Percentiles rank a stretch among this genome's conserved stretches.
phyloP scores from a whole-genome alignment of 2,888 invertebrate species.

The Lasius fuliginosus region DNA sequence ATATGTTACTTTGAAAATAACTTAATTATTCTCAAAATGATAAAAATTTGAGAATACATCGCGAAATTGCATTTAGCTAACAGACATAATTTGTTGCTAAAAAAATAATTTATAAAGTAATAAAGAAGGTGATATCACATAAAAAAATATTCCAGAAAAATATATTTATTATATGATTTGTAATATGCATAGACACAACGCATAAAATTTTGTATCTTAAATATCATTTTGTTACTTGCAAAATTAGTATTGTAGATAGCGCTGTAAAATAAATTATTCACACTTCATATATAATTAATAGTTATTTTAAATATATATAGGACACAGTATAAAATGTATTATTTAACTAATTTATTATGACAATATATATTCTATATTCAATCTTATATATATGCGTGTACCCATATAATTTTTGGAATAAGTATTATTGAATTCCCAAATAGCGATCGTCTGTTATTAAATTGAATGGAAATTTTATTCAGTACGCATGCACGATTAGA shows the following conservation, averaged over 20 bases:
- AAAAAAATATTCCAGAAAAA: background rate
- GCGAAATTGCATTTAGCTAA: background rate
- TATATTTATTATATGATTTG: slow-evolving; percentile 34
- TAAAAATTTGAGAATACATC: background rate
- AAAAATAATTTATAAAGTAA: background rate
- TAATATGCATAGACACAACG: background rate
- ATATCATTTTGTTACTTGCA: slow-evolving; percentile 25
- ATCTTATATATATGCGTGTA: background rate
- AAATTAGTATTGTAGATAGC: slow-evolving; percentile 36
- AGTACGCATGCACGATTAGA: background rate
- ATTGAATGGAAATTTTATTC: background rate
- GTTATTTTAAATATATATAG: background rate
- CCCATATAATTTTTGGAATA: background rate
- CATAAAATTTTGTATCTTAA: background rate
- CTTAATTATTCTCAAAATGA: background rate
- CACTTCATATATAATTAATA: background rate
- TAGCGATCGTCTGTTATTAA: background rate
- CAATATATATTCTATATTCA: slow-evolving; percentile 20
- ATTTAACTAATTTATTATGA: slow-evolving; percentile 21
- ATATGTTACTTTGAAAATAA: slow-evolving; percentile 11
- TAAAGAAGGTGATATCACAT: background rate
- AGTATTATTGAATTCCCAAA: background rate
- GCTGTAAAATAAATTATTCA: slow-evolving; percentile 30
- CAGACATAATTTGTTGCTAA: background rate
- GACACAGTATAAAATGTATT: background rate